Evolutionary conservation across 2,113 vertebrate species (phyloP).

Genomic region (Mungos mungo): DNA sequence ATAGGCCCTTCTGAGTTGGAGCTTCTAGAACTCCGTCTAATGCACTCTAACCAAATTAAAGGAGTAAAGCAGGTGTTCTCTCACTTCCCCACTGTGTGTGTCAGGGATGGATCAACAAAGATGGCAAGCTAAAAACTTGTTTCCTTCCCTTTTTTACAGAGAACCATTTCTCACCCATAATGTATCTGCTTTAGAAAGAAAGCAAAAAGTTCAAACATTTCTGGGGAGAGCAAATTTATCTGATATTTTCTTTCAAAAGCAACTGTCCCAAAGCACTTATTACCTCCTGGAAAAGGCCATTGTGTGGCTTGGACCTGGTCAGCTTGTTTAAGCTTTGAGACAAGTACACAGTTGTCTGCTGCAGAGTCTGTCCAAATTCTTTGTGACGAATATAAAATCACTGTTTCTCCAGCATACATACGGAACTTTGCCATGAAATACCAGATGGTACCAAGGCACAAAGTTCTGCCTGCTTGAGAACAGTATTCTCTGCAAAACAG

Average conservation of each 20-base stretch:
- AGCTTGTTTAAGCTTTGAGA: not conserved
- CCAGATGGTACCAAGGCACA: constrained; percentile 64
- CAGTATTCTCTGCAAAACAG: constrained; percentile 57
- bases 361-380: not conserved
- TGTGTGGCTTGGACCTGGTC: not conserved
- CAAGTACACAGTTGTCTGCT: not conserved
- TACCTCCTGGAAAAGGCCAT: not conserved
- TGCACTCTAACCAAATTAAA: not conserved
- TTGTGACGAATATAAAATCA: constrained; percentile 11
- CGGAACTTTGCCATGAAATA: constrained; percentile 16
- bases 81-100: not conserved
- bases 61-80: not conserved
- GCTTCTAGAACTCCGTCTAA: not conserved
- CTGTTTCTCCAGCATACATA: constrained; percentile 27
- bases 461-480: constrained; percentile 63
- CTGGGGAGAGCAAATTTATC: not conserved
- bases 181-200: not conserved
- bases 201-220: not conserved
- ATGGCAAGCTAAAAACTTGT: not conserved
- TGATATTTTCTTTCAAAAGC: not conserved
- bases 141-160: not conserved
- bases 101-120: not conserved
- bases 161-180: not conserved
- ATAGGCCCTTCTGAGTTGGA: not conserved
- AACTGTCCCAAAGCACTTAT: not conserved